Evolutionary conservation across 2,888 invertebrate species (phyloP).

Genomic region (Sclerodermus sp.): DNA sequence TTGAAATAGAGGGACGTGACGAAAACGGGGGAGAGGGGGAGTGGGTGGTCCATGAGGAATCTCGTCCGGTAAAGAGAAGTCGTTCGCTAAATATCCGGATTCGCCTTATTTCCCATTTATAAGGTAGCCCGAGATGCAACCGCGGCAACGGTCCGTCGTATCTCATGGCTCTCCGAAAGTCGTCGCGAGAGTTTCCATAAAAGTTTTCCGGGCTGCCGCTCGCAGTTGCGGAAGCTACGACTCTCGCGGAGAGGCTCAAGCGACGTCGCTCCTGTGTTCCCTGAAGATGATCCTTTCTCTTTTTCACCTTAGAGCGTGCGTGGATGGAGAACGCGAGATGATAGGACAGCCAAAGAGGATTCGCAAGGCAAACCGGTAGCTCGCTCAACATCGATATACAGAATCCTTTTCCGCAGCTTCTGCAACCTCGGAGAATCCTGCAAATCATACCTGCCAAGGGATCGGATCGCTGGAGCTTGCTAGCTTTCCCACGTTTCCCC

Average conservation of each 20-base stretch:
- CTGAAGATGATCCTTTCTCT: neutral
- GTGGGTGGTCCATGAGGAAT: neutral
- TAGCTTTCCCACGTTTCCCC: too few relatives aligned
- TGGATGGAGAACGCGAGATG: neutral
- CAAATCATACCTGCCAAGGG: slow-evolving; percentile 15
- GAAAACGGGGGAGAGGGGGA: neutral
- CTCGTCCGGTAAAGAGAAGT: neutral
- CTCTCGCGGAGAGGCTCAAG: neutral
- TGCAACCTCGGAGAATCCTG: slow-evolving; percentile 7
- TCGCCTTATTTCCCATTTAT: slow-evolving; percentile 16
- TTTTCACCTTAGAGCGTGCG: neutral
- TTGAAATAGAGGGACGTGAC: too few relatives aligned
- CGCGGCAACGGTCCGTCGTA: slow-evolving; percentile 12
- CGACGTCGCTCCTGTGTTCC: slow-evolving; percentile 7
- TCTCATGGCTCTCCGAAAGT: slow-evolving; percentile 10
- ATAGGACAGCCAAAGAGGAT: too few relatives aligned
- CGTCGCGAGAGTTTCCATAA: slow-evolving; percentile 14
- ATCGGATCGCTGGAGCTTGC: neutral
- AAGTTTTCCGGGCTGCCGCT: slow-evolving; percentile 14
- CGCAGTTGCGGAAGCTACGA: slow-evolving; percentile 10
- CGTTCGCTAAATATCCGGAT: slow-evolving; percentile 1
- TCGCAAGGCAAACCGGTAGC: too few relatives aligned
- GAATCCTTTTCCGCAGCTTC: neutral
- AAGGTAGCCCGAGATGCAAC: slow-evolving; percentile 8
- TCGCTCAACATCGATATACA: slow-evolving; percentile 1